phyloP scores from a whole-genome alignment of 2,797 vertebrate genomes.

The Nannoperca obscura region DNA sequence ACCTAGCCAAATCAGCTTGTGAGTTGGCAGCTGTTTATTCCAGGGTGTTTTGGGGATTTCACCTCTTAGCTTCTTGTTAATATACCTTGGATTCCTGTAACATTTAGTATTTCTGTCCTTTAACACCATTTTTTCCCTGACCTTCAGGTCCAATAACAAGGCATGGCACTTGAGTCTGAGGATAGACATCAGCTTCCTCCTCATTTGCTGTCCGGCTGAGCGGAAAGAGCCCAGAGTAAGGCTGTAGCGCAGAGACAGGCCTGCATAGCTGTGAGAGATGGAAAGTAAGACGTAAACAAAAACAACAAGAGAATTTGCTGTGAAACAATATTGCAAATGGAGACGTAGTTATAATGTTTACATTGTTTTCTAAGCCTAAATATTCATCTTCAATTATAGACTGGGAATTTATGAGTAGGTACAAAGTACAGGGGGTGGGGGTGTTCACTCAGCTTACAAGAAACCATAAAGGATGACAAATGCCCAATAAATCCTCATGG shows the following conservation, averaged over 20 bases:
- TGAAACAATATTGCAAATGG: neutral
- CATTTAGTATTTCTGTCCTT: neutral
- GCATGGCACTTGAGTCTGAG: slow-evolving; percentile 90
- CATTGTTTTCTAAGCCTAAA: neutral
- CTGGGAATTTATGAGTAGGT: slow-evolving; percentile 37
- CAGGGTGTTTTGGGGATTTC: neutral
- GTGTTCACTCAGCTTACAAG: slow-evolving; percentile 11
- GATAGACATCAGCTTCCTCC: slow-evolving; percentile 87
- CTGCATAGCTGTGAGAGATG: slow-evolving; percentile 84
- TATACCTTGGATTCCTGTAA: neutral
- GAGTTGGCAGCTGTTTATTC: neutral
- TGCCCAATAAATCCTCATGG: neutral
- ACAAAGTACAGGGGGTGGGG: slow-evolving; percentile 42
- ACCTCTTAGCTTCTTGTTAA: neutral
- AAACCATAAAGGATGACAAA: slow-evolving; percentile 49
- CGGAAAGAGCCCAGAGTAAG: slow-evolving; percentile 85
- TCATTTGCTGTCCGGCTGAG: slow-evolving; percentile 87
- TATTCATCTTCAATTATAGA: neutral
- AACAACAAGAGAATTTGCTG: neutral
- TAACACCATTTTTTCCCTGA: slow-evolving; percentile 55
- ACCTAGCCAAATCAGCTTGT: neutral
- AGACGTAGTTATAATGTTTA: neutral
- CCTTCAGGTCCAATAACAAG: slow-evolving; percentile 92
- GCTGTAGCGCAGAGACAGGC: slow-evolving; percentile 90
- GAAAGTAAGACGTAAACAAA: neutral